Evolutionary conservation across 2,797 vertebrate genomes (phyloP).

Genomic region (Microctenopoma steveboyesi): DNA sequence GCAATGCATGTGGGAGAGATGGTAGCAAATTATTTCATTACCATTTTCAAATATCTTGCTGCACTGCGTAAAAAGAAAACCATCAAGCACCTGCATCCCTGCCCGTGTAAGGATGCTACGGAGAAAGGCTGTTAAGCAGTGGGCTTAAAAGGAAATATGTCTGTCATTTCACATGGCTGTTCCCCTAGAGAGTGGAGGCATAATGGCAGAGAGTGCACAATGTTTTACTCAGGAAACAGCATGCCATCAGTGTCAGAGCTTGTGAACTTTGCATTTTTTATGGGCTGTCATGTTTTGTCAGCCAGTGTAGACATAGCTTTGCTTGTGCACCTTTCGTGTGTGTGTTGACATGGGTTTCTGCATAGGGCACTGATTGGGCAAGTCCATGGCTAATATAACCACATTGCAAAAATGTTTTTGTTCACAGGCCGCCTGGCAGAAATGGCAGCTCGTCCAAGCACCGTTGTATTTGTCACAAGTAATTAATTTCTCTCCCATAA

Average conservation of each 20-base stretch:
- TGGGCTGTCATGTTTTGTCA: slow-evolving; percentile 61
- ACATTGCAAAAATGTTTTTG: slow-evolving; percentile 78
- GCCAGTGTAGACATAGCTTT: slow-evolving; percentile 26
- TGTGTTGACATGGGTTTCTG: slow-evolving; percentile 47
- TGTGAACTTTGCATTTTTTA: slow-evolving; percentile 70
- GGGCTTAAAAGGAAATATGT: slow-evolving; percentile 37
- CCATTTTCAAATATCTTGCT: slow-evolving; percentile 57
- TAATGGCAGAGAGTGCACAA: slow-evolving; percentile 35
- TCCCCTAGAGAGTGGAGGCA: slow-evolving; percentile 36
- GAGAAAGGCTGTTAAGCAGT: slow-evolving; percentile 28
- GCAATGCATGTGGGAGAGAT: slow-evolving; percentile 54
- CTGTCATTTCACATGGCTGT: slow-evolving; percentile 51
- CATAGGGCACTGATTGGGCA: slow-evolving; percentile 58
- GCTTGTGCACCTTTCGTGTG: slow-evolving; percentile 38
- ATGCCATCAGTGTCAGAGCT: slow-evolving; percentile 48
- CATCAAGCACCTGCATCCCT: slow-evolving; percentile 15
- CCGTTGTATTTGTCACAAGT: slow-evolving; percentile 82
- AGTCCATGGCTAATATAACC: slow-evolving; percentile 72
- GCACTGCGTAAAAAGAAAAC: slow-evolving; percentile 34
- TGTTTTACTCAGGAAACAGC: slow-evolving; percentile 55
- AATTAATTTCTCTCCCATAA: slow-evolving; percentile 79
- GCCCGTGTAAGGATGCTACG: slow-evolving; percentile 22
- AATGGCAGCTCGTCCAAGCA: slow-evolving; percentile 71
- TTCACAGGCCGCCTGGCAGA: slow-evolving; percentile 77
- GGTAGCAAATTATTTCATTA: slow-evolving; percentile 65